Evolutionary conservation across 2,113 vertebrate genomes (phyloP).

Genomic region (Bolborhynchus lineola): DNA sequence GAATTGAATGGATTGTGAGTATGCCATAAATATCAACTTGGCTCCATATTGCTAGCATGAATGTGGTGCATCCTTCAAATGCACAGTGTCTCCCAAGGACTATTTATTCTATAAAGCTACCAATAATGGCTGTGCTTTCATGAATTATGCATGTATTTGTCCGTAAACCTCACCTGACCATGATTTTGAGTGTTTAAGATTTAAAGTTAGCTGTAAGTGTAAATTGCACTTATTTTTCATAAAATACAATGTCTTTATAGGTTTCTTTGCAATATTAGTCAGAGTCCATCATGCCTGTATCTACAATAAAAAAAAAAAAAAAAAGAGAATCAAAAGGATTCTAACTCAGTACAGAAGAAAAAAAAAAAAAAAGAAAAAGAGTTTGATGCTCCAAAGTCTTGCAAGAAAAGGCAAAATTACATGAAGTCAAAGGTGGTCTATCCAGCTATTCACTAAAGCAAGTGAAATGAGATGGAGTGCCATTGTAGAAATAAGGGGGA

Average conservation of each 20-base stretch:
- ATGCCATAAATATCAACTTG: slow-evolving; percentile 50
- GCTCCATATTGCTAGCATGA: neutral
- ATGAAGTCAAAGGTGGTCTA: neutral
- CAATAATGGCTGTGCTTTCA: neutral
- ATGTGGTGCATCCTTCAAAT: slow-evolving; percentile 42
- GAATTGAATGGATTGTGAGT: slow-evolving; percentile 17
- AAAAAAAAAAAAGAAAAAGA: neutral
- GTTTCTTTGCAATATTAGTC: neutral
- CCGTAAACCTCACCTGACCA: neutral
- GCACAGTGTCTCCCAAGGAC: neutral
- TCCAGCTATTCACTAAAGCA: neutral
- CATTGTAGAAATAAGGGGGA: neutral
- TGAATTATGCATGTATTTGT: slow-evolving; percentile 54
- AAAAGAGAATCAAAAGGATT: neutral
- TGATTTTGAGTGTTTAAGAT: slow-evolving; percentile 25
- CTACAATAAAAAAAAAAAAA: neutral
- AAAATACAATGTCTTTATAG: neutral
- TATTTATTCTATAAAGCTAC: slow-evolving; percentile 15
- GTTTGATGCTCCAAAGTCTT: neutral
- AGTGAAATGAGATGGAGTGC: neutral
- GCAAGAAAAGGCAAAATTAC: slow-evolving; percentile 10
- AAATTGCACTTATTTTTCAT: slow-evolving; percentile 16
- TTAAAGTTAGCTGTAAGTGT: neutral
- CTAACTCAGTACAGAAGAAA: neutral
- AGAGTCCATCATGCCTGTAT: neutral